A percentile compares a stretch with the other conserved stretches of the same genome.
phyloP scores from a whole-genome alignment of 2,113 vertebrate genomes.

The Pelvicachromis taeniatus region DNA sequence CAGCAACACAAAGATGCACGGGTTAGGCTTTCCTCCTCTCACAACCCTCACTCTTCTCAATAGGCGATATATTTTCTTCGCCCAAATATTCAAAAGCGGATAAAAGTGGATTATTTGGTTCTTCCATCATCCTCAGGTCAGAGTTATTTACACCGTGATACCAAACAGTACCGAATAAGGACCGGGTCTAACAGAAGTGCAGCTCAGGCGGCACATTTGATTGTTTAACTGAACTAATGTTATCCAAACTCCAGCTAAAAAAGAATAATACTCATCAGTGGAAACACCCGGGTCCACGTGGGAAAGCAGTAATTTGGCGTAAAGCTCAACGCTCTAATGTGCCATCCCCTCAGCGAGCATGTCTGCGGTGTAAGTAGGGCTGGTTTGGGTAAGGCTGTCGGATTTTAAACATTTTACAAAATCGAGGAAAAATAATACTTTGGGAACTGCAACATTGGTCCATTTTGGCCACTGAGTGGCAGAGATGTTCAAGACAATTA shows the following conservation, averaged over 20 bases:
- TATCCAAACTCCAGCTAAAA: not conserved
- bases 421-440: not conserved
- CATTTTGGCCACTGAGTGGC: conserved; percentile 76
- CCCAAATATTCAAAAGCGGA: not conserved
- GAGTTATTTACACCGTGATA: not conserved
- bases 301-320: conserved; percentile 31
- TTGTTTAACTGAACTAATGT: not conserved
- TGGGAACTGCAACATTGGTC: conserved; percentile 17
- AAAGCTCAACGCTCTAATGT: not conserved
- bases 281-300: conserved; percentile 28
- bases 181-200: not conserved
- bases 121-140: not conserved
- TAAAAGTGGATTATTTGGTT: not conserved
- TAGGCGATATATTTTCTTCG: not conserved
- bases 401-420: not conserved
- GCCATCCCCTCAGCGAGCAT: not conserved
- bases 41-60: not conserved
- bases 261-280: not conserved
- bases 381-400: not conserved
- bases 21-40: not conserved
- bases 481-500: conserved; percentile 74
- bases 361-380: not conserved
- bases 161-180: not conserved
- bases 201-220: not conserved
- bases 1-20: not conserved